These are phyloP conservation scores for Fopius arisanus DNA, from an alignment of 1,140 invertebrate genomes.

Conservation along the genomic window DNA sequence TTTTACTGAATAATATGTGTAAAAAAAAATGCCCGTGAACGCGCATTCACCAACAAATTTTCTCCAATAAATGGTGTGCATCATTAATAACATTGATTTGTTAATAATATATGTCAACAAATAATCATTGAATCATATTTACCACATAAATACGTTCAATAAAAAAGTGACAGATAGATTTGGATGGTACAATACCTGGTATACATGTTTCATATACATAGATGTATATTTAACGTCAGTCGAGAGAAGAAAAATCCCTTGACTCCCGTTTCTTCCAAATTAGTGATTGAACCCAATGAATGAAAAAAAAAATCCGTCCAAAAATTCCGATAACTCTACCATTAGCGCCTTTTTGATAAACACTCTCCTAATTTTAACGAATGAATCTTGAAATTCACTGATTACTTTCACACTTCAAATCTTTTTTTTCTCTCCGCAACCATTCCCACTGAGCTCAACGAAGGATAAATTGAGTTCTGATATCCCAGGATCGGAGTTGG, in stretches of 20 bases:
- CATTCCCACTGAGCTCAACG: conserved; percentile 69
- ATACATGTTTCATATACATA: background rate
- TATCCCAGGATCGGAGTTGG: conserved; percentile 58
- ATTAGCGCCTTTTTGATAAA: too few species aligned
- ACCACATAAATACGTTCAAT: conserved; percentile 51
- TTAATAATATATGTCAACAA: background rate
- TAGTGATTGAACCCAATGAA: too few species aligned
- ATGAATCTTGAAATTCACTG: too few species aligned
- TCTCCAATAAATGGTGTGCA: background rate
- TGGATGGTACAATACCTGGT: background rate
- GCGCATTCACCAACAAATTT: background rate
- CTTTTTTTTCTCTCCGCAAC: conserved; percentile 75
- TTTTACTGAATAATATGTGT: too few species aligned
- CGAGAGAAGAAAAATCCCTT: too few species aligned
- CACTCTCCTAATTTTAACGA: too few species aligned
- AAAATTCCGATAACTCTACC: too few species aligned
- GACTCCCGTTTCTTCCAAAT: too few species aligned
- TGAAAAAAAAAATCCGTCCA: background rate
- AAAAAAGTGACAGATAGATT: conserved; percentile 10
- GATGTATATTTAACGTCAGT: background rate
- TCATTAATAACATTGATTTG: background rate
- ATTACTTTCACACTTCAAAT: conserved; percentile 69
- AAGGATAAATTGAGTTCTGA: conserved; percentile 60
- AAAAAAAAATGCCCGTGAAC: conserved; percentile 4
- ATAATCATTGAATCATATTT: conserved; percentile 48